Base-by-base conservation (phyloP, 2,113 vertebrate genomes). In the Synodontis membranacea region DNA sequence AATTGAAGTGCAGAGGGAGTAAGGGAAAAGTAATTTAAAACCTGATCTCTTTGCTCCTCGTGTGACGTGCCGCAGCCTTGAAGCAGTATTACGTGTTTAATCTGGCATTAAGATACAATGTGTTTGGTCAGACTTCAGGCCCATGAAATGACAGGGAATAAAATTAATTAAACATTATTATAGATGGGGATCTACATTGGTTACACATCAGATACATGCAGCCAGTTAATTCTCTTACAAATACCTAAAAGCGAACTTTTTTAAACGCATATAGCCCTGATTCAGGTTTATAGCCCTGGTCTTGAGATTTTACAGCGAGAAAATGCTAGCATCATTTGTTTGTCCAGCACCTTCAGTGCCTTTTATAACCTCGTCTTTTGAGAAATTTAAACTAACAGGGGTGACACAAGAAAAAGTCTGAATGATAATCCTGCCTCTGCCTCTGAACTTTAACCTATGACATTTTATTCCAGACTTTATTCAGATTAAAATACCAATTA, bases 81-180 rank as follows among this genome's bases (percentile, higher is more conserved):
- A 58, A 78, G 31, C 31, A 75, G 86, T 74, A 62, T 62, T 86
- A 64, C 39, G 66, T 62, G 80, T 82, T 82, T 86, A 72, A 81
- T 75, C 80, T 21, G 64, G 14, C 31, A 48, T 60, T 70, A 50
- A 46, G 25, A 54, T 72, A 82, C 52, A 81, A 12, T 37, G 9
- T 72, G 79, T 50, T 75, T 86, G 50, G 78, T 72, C 74, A 66
- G 6, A 21, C 31, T 78, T 86, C 75, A 75, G 17, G 52, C 52
- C 66, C 21, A 31, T 82, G n/a, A 46, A 72, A 72, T 68, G 37
- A 44, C 21, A 80, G 8, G 7, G 46, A 46, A 66, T 21, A 46
- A 62, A 60, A 84, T 54, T 66, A 48, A 80, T 86, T 80, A 79
- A 86, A n/a, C 23, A 3, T 21, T 58, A 25, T 46, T 74, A 39